These are phyloP conservation scores for Hiodon tergisus DNA, from an alignment of 2,113 vertebrate genomes.

Conservation along the genomic window DNA sequence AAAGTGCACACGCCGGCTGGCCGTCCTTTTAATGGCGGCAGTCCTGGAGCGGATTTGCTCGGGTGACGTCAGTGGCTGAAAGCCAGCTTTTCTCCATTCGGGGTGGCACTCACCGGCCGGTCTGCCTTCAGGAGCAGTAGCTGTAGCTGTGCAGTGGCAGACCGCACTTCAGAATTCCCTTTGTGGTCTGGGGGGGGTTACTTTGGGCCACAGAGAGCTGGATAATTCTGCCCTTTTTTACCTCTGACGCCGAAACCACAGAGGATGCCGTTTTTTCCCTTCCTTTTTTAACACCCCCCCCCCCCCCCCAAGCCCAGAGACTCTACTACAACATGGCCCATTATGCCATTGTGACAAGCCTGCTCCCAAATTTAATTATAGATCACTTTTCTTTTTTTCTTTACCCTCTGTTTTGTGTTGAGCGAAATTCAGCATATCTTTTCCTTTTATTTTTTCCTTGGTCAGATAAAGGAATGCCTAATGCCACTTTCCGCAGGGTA, in stretches of 20 bases:
- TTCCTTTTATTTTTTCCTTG: slow-evolving; percentile 24
- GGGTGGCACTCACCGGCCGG: slow-evolving; percentile 70
- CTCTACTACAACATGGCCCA: slow-evolving; percentile 5
- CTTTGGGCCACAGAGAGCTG: slow-evolving; percentile 69
- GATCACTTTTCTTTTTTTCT: slow-evolving; percentile 30
- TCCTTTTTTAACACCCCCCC: not conserved
- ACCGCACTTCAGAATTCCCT: slow-evolving; percentile 79
- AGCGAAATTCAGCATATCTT: slow-evolving; percentile 28
- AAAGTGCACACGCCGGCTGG: slow-evolving; percentile 77
- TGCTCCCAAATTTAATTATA: slow-evolving; percentile 34
- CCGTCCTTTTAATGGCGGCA: slow-evolving; percentile 74
- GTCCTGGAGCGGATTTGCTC: slow-evolving; percentile 83
- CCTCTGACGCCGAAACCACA: not conserved
- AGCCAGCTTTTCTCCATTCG: slow-evolving; percentile 81
- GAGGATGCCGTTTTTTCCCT: slow-evolving; percentile 28
- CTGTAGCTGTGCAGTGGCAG: slow-evolving; percentile 71
- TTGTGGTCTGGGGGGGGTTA: slow-evolving; percentile 76
- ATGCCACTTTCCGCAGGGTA: slow-evolving; percentile 34
- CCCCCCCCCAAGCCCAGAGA: slow-evolving; percentile 33
- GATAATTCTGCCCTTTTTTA: slow-evolving; percentile 29
- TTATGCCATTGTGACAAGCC: slow-evolving; percentile 19
- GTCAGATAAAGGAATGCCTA: slow-evolving; percentile 30
- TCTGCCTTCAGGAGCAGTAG: slow-evolving; percentile 73
- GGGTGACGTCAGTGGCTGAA: slow-evolving; percentile 87
- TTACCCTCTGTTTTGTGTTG: slow-evolving; percentile 20